A percentile compares a stretch with the other conserved stretches of the same genome.
These are phyloP conservation scores for Choloepus hoffmanni DNA, from an alignment of 2,113 vertebrate species.

Conservation along the genomic window DNA sequence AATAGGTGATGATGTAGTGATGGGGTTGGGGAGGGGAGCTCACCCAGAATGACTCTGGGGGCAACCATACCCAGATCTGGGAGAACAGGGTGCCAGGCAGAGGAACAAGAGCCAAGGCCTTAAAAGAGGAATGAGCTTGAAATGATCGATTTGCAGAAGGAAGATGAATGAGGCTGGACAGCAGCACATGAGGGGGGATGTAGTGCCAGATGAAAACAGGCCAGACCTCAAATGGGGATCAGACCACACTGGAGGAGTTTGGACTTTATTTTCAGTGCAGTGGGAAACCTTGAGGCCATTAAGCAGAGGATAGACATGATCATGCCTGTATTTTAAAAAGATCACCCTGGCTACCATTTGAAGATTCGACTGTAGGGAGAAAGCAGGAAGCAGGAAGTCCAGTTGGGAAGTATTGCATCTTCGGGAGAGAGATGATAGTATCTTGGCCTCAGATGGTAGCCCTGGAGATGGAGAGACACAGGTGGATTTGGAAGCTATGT, in stretches of 20 bases:
- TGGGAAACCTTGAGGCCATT: neutral
- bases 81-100: neutral
- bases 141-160: neutral
- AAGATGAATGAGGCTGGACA: neutral
- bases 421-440: neutral
- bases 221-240: neutral
- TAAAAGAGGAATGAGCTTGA: neutral
- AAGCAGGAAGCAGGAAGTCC: neutral
- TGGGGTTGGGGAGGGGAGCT: neutral
- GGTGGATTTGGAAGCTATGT: neutral
- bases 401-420: neutral
- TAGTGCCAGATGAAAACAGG: neutral
- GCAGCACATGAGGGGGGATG: neutral
- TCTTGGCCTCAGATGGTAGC: neutral
- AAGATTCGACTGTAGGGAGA: neutral
- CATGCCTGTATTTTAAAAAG: neutral
- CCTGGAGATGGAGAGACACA: neutral
- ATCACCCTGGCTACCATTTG: neutral
- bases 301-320: neutral
- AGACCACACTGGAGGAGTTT: neutral
- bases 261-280: neutral
- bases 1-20: neutral
- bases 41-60: neutral
- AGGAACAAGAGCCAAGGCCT: neutral
- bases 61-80: neutral